Percentiles rank a stretch among this genome's conserved stretches.
Conservation (phyloP, 2,113 vertebrate species). For the Hippocampus abdominalis region DNA sequence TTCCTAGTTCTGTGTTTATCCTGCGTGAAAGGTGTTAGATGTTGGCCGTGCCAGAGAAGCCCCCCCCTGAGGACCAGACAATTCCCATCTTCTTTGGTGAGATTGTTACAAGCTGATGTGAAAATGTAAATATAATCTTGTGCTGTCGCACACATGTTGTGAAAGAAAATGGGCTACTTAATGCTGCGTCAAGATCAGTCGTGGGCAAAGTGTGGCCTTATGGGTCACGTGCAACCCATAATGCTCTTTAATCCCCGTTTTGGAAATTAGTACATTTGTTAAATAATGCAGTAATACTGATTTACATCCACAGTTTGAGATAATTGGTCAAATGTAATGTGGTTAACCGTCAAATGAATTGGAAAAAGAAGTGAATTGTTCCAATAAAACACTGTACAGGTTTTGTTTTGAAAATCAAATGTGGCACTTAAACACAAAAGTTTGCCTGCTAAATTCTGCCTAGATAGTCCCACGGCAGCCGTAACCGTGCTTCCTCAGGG, state of each 20-base stretch:
- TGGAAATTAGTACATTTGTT: too few species aligned
- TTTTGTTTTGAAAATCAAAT: too few species aligned
- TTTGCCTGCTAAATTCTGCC: constrained; percentile 22
- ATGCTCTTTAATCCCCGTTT: too few species aligned
- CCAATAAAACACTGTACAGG: too few species aligned
- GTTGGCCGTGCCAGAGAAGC: constrained; percentile 19
- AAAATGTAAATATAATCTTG: constrained; percentile 35
- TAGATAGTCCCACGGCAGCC: constrained; percentile 4
- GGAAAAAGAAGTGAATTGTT: too few species aligned
- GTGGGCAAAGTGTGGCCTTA: too few species aligned
- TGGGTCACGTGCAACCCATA: too few species aligned
- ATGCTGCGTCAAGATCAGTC: background rate
- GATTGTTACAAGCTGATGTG: constrained; percentile 31
- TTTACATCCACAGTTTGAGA: too few species aligned
- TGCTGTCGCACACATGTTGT: too few species aligned
- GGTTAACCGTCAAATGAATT: too few species aligned
- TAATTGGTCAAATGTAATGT: too few species aligned
- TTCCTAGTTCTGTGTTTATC: constrained; percentile 56
- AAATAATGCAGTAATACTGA: too few species aligned
- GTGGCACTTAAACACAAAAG: background rate
- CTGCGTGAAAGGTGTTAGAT: constrained; percentile 61
- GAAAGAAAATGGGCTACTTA: background rate
- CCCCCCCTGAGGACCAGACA: constrained; percentile 24
- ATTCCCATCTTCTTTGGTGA: constrained; percentile 36
- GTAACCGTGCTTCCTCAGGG: background rate